Conservation (phyloP, 2,797 vertebrate species). For the Phylloscopus collybita region DNA sequence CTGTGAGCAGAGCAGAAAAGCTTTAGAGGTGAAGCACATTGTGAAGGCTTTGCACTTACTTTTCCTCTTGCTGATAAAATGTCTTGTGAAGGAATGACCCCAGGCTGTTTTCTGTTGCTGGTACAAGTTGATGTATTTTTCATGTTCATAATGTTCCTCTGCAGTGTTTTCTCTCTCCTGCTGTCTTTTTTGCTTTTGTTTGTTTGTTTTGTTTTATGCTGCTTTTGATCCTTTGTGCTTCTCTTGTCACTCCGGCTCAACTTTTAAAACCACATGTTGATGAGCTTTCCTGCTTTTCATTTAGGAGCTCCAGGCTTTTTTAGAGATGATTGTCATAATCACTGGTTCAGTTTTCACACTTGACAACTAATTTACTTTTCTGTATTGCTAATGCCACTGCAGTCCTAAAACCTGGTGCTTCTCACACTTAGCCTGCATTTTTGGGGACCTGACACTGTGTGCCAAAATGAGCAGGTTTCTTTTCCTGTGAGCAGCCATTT, state of each 20-base stretch:
- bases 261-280: not conserved
- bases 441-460: not conserved
- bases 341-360: not conserved
- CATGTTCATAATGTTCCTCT: not conserved
- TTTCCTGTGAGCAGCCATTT: not conserved
- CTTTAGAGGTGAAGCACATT: not conserved
- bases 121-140: not conserved
- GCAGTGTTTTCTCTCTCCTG: not conserved
- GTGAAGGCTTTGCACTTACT: not conserved
- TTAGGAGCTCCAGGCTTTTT: not conserved
- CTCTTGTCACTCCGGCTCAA: not conserved
- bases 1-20: not conserved
- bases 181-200: not conserved
- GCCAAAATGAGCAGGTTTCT: not conserved
- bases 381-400: not conserved
- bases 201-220: not conserved
- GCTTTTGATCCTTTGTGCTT: not conserved
- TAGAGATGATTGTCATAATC: not conserved
- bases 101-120: not conserved
- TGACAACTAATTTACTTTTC: not conserved
- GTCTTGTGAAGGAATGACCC: not conserved
- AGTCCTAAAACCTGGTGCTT: not conserved
- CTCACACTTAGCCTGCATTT: not conserved
- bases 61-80: not conserved
- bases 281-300: not conserved